phyloP scores from a whole-genome alignment of 2,113 vertebrate species.

The Anseranas semipalmata region DNA sequence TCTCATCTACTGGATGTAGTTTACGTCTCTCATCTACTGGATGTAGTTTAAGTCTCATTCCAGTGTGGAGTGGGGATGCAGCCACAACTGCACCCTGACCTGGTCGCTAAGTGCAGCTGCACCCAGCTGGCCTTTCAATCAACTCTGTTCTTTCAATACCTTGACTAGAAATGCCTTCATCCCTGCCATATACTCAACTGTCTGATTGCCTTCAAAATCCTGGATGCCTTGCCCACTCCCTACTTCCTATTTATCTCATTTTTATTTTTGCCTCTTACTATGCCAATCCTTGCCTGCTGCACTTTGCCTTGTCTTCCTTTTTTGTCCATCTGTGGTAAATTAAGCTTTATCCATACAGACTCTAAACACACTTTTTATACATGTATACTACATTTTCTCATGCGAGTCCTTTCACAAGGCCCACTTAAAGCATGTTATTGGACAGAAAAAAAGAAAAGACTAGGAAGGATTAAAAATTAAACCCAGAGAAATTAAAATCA shows the following conservation, averaged over 20 bases:
- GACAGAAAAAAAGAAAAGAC: background rate
- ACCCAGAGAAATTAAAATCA: background rate
- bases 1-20: rapidly evolving
- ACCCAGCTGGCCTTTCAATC: background rate
- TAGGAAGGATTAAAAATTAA: background rate
- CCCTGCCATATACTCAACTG: background rate
- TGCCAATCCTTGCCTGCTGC: background rate
- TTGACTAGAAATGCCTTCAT: background rate
- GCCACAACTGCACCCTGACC: background rate
- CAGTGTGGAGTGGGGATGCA: background rate
- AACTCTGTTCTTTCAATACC: background rate
- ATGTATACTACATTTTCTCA: background rate
- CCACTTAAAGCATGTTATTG: background rate
- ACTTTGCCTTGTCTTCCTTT: background rate
- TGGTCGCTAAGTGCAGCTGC: background rate
- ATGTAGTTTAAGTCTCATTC: rapidly evolving
- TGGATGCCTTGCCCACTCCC: background rate
- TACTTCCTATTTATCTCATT: background rate
- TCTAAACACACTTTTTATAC: background rate
- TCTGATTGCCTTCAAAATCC: background rate
- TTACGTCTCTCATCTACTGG: background rate
- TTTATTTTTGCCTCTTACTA: background rate
- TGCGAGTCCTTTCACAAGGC: background rate
- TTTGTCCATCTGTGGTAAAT: background rate
- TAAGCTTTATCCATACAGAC: background rate